Base-by-base conservation (phyloP, 2,113 vertebrate genomes). In the Crotalus horridus region DNA sequence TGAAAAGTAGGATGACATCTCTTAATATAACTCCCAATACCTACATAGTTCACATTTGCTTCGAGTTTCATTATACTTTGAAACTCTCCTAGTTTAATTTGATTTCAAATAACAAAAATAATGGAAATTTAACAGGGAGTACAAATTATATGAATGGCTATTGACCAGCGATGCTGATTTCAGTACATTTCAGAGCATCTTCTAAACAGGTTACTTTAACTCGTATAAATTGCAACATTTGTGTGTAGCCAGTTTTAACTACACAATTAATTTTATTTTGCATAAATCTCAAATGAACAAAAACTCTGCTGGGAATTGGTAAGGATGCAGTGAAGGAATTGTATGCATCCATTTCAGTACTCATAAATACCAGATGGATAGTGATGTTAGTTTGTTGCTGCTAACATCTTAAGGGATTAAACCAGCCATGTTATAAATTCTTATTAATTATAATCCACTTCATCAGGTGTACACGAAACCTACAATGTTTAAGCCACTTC, bases 11-110 rank as follows among this genome's bases (percentile, higher is more conserved):
- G 58, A 21, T 46, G 53, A 58, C 39, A n/a, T 48, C 26, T 74
- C 55, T 56, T 74, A 58, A 92, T 48, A 20, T n/a, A 46, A 93
- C 94, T 95, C 56, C 54, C 92, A 93, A 81, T 46, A 24, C 58
- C 51, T 48, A 20, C 24, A 20, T 92, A 93, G 20, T 55, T 92
- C 88, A 94, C 39, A 54, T 91, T 87, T 90, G n/a, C 4, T 64
- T 43, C 33, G 39, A 33, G n/a, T 23, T 87, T 43, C 29, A 89
- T 39, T n/a, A 20, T 15, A 90, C 91, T 86, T 23, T 51, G 85
- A 85, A 87, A 55, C 15, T 46, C n/a, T 89, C 56, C 33, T 55
- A 48, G 54, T 59, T 81, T 85, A n/a, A 48, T 59, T 54, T 26
- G 23, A 5, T 51, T 59, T 58, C 10, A 92, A 85, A 1, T 43